Evolutionary conservation across 1,140 invertebrate species (phyloP), one percentile per base, ranked within the genome.

Genomic region (Zaprionus ghesquierei): DNA sequence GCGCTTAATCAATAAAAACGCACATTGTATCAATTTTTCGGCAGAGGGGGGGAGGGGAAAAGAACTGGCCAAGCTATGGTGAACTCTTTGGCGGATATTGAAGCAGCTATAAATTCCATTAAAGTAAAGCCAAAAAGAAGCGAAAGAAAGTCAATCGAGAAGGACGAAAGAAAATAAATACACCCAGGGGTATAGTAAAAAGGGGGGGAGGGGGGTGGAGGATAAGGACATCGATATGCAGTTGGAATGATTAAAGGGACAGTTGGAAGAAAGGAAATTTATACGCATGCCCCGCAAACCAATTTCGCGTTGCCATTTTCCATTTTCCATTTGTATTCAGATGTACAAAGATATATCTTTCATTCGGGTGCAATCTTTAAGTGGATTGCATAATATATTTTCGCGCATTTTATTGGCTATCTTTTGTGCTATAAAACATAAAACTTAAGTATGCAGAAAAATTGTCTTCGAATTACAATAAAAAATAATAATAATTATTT

Each of bases 1-100:
- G 18, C 49, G 68, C 72, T 79, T 76, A 87, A 86, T 86, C 82
- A 77, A 86, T 87, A 87, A 56, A 69, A 55, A 25, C 55, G 33
- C 54, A 74, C 29, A 63, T 54, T 41, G 55, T 38, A 44, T 46
- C 33, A 20, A 49, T 25, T 60, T 54, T 60, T 8, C 6, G 41
- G 13, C 1, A 44, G n/a, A 44, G 5, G 2, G 4, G 15, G 20
- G 10, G 5, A 25, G 23, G 5, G 20, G 13, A 13, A 50, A 12
- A 9, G 15, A 41, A 41, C 35, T 38, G 35, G 13, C 13, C 35
- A 38, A 38, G 35, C 2, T 35, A n/a, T 35, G 33, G 33, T 0
- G 33, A 8, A 4, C 33, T 12, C 33, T n/a, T n/a, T 35, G 33
- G 0, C 41, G 18, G 8, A 46, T 46, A 29, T 27, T 15, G 25